Evolutionary conservation across 2,888 invertebrate genomes (phyloP), one percentile per base, ranked within the genome.

Genomic region (Clivina fossor): DNA sequence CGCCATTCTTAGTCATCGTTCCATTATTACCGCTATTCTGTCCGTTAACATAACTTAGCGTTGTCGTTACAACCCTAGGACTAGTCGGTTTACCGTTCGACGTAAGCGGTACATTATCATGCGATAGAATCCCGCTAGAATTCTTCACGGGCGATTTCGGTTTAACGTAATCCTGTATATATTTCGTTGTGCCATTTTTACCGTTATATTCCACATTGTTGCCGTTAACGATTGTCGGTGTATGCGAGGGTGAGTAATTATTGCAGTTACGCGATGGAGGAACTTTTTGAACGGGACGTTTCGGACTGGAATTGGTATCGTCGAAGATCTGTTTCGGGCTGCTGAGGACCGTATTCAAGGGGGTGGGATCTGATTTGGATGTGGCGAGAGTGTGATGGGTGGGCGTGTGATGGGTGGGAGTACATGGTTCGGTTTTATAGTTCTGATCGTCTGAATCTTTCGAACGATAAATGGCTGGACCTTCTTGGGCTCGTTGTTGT

Each of bases 401-500:
- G 7, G 70, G 78, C 74, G 68, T 76, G 74, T 69, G 79, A 74
- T 73, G 79, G 67, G 76, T 76, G 64, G 74, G 74, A 30, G 71
- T 78, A 72, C 70, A 74, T 55, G 75, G 75, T 69, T 74, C 74
- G 13, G 77, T 77, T 66, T 77, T 78, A 54, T 80, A 79, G 63
- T 80, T 80, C 55, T 79, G 74, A 44, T 78, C 78, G 4, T 64
- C 61, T 15, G 81, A 80, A 63, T 83, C 80, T 58, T 83, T 81
- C 64, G 84, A 82, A 62, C 85, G 79, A 73, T 90, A 90, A 57
- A 90, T 82, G 60, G 79, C 78, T 44, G 78, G 77, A 40, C 79
- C 79, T 70, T 90, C 90, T 74, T 86, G 88, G 60, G 85, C 87
- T 64, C 92, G 81, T 73, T 92, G 92, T 67, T 89, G 88, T 73